These are phyloP conservation scores for Craniophora ligustri DNA, from an alignment of 2,888 invertebrate species.

Conservation along the genomic window DNA sequence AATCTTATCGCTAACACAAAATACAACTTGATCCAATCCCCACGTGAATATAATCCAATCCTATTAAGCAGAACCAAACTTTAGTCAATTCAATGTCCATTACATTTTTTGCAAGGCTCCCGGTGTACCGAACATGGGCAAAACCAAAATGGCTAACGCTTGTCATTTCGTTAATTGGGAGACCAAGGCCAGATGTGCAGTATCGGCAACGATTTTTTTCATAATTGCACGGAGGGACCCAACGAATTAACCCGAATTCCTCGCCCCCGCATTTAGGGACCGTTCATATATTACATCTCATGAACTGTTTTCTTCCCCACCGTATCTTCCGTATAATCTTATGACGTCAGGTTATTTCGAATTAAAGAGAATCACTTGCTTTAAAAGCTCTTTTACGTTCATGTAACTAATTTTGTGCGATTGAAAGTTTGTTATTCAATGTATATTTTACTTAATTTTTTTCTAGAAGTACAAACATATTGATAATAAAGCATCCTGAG, in stretches of 20 bases:
- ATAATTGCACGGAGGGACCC: constrained; percentile 57
- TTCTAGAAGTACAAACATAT: not conserved
- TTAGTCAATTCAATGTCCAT: constrained; percentile 28
- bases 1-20: not conserved
- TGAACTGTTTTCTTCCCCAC: constrained; percentile 39
- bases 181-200: constrained; percentile 60
- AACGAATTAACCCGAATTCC: constrained; percentile 47
- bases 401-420: constrained; percentile 17
- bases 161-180: constrained; percentile 65
- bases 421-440: constrained; percentile 4
- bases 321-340: constrained; percentile 27
- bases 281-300: constrained; percentile 37
- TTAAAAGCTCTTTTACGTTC: not conserved
- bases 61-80: constrained; percentile 24
- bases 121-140: constrained; percentile 31
- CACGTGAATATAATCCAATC: constrained; percentile 16
- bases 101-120: constrained; percentile 36
- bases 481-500: not conserved
- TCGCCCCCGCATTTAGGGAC: constrained; percentile 26
- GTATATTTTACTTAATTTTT: too few relatives aligned
- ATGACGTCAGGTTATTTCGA: constrained; percentile 24
- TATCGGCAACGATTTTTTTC: constrained; percentile 61
- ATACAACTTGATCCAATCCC: constrained; percentile 8
- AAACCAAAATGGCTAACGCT: constrained; percentile 56
- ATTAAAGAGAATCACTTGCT: constrained; percentile 29